These are phyloP conservation scores for Nipponacmea schrenckii DNA, from an alignment of 2,888 invertebrate genomes.

Conservation along the genomic window DNA sequence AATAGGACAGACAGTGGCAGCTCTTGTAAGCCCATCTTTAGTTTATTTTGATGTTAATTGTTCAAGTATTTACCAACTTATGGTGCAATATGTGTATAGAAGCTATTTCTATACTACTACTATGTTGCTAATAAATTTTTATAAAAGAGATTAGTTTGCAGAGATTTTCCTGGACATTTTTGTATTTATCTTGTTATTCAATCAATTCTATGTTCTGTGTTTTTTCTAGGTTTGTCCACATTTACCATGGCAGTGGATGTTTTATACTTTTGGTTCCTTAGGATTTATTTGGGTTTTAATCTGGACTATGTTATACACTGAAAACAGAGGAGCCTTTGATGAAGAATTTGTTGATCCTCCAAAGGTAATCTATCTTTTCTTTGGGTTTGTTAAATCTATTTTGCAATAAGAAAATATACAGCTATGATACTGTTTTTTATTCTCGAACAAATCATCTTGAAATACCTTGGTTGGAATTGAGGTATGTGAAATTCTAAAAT, in stretches of 20 bases:
- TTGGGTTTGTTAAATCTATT: too few species aligned
- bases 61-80: neutral
- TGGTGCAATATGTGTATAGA: too few species aligned
- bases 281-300: constrained; percentile 77
- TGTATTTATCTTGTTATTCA: neutral
- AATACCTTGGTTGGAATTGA: too few species aligned
- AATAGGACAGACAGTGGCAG: constrained; percentile 80
- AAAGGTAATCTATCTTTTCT: constrained; percentile 51
- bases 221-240: constrained; percentile 75
- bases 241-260: constrained; percentile 76
- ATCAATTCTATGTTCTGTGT: neutral
- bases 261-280: constrained; percentile 77
- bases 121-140: neutral
- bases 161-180: neutral
- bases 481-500: too few species aligned
- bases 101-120: too few species aligned
- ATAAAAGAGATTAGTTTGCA: neutral
- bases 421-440: neutral
- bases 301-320: constrained; percentile 76
- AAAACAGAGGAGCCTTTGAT: constrained; percentile 67
- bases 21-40: constrained; percentile 72
- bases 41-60: neutral
- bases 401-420: constrained; percentile 3
- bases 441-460: neutral
- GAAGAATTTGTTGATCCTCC: constrained; percentile 68